phyloP scores from a whole-genome alignment of 2,113 vertebrate species.

The Cichladusa arquata region DNA sequence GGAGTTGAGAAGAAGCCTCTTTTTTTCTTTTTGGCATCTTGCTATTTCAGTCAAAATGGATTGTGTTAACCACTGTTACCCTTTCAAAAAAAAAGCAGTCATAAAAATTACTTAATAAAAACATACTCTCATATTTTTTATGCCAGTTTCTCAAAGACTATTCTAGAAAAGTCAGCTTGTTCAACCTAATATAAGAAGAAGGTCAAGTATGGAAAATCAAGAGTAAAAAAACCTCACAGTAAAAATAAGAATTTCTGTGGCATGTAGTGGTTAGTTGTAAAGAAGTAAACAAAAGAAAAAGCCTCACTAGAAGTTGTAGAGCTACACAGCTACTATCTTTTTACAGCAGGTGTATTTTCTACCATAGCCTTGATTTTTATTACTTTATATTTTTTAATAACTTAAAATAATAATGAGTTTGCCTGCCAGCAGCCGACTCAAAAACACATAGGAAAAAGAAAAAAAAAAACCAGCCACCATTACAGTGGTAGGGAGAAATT shows the following conservation, averaged over 20 bases:
- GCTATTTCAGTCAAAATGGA: neutral
- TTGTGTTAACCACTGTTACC: neutral
- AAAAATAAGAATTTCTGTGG: neutral
- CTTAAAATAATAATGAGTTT: slow-evolving; percentile 73
- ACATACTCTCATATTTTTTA: neutral
- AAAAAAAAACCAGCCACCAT: neutral
- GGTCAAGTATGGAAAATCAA: slow-evolving; percentile 6
- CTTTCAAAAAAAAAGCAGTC: neutral
- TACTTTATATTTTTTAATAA: slow-evolving; percentile 65
- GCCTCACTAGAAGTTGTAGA: neutral
- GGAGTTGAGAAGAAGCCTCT: neutral
- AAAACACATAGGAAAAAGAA: slow-evolving; percentile 40
- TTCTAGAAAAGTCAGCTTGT: slow-evolving; percentile 11
- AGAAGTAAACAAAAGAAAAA: slow-evolving; percentile 24
- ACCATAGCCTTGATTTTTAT: slow-evolving; percentile 62
- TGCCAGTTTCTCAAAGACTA: neutral
- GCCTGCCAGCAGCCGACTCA: slow-evolving; percentile 90
- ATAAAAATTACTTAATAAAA: slow-evolving; percentile 9
- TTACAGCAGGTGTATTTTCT: slow-evolving; percentile 52
- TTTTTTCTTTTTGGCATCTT: neutral
- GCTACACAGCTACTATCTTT: slow-evolving; percentile 32
- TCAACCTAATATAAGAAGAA: slow-evolving; percentile 41
- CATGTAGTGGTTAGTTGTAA: slow-evolving; percentile 31
- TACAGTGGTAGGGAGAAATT: neutral
- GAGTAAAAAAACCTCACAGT: neutral